Evolutionary conservation across 2,113 vertebrate species (phyloP).

Genomic region (Perognathus longimembris): DNA sequence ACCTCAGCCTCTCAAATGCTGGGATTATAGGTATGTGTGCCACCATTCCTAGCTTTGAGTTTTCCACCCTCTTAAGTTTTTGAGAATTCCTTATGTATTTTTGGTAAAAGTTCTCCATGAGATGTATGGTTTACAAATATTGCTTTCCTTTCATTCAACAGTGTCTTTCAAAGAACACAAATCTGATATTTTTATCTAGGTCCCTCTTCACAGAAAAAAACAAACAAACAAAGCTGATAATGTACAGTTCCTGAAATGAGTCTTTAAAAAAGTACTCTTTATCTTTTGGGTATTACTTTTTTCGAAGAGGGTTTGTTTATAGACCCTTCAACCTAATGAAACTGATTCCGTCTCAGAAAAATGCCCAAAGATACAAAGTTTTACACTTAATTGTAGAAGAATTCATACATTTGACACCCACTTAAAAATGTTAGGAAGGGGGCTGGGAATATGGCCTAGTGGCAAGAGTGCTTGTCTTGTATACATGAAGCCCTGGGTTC

Average conservation of each 20-base stretch:
- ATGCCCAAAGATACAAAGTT: neutral
- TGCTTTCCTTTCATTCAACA: neutral
- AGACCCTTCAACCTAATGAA: neutral
- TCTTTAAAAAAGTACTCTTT: neutral
- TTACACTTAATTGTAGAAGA: neutral
- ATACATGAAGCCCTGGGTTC: too few species aligned
- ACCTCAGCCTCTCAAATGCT: neutral
- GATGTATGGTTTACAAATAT: slow-evolving; percentile 17
- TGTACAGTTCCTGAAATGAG: neutral
- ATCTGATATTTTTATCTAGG: too few species aligned
- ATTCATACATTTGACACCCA: neutral
- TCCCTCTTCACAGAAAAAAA: neutral
- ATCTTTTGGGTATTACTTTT: neutral
- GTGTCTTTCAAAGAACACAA: neutral
- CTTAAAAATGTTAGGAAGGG: neutral
- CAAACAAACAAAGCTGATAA: neutral
- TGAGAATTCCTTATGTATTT: neutral
- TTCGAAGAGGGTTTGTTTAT: neutral
- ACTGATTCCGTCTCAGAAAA: neutral
- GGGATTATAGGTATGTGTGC: neutral
- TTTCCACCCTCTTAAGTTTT: neutral
- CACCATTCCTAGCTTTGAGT: neutral
- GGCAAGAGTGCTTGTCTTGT: too few species aligned
- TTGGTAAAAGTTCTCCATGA: neutral
- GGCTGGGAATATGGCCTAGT: too few species aligned